These are phyloP conservation scores for Orthosia incerta DNA, from an alignment of 2,888 invertebrate species.

Conservation along the genomic window DNA sequence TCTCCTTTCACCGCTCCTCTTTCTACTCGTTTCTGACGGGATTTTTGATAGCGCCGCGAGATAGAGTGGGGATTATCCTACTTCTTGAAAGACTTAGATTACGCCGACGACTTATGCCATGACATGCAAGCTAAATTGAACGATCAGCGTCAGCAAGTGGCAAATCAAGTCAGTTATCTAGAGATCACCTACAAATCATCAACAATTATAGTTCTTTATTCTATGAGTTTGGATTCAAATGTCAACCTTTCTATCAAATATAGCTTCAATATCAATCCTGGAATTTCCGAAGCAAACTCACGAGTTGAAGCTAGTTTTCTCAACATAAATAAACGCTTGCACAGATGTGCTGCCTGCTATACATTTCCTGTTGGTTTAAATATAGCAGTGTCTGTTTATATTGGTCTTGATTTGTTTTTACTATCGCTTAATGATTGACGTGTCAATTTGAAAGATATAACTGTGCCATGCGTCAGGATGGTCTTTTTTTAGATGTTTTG, in stretches of 20 bases:
- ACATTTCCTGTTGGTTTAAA: constrained; percentile 68
- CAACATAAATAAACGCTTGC: constrained; percentile 36
- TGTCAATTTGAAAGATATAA: constrained; percentile 27
- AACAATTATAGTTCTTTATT: too few species aligned
- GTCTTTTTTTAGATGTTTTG: constrained; percentile 2
- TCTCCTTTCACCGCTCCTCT: too few species aligned
- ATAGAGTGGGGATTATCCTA: too few species aligned
- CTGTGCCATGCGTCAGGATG: background rate
- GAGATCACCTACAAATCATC: too few species aligned
- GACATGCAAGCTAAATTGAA: too few species aligned
- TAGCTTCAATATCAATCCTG: background rate
- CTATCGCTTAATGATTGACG: constrained; percentile 39
- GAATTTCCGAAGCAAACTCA: background rate
- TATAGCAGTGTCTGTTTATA: constrained; percentile 39
- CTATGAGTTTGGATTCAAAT: too few species aligned
- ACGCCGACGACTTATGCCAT: too few species aligned
- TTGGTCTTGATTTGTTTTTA: constrained; percentile 32
- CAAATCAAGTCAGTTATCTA: too few species aligned
- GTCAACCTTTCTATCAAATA: background rate
- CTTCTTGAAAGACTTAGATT: too few species aligned
- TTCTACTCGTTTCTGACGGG: too few species aligned
- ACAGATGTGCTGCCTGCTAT: constrained; percentile 75
- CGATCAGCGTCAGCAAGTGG: too few species aligned
- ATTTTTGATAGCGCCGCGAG: too few species aligned
- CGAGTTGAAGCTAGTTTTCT: background rate